phyloP scores from a whole-genome alignment of 2,113 vertebrate genomes.

The Orthonyx spaldingii region DNA sequence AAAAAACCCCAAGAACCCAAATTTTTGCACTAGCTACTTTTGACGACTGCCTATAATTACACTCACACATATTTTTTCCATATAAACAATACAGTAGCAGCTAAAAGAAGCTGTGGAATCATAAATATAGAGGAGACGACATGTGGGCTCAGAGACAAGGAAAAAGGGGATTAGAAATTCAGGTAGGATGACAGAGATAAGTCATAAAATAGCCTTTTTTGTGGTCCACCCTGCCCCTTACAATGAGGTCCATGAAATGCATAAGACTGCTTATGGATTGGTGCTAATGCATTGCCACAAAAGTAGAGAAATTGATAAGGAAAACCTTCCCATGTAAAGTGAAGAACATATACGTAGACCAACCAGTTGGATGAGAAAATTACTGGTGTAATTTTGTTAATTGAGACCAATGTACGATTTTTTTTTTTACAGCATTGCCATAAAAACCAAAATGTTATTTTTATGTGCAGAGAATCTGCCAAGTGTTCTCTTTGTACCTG shows the following conservation, averaged over 20 bases:
- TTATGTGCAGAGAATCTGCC: not conserved
- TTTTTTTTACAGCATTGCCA: not conserved
- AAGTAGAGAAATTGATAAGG: not conserved
- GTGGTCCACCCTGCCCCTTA: not conserved
- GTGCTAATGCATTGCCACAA: not conserved
- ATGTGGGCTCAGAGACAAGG: not conserved
- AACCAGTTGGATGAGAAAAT: not conserved
- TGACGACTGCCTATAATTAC: not conserved
- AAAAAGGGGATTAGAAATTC: not conserved
- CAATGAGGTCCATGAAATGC: not conserved
- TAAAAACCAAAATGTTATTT: not conserved
- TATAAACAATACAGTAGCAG: not conserved
- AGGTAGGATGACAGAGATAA: not conserved
- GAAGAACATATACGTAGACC: not conserved
- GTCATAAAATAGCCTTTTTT: not conserved
- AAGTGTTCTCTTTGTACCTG: not conserved
- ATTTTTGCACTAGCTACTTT: not conserved
- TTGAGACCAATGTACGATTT: not conserved
- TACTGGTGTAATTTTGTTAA: not conserved
- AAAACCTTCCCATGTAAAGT: not conserved
- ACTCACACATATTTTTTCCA: not conserved
- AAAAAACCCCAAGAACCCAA: not conserved
- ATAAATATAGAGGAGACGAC: not conserved
- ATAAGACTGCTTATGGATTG: not conserved
- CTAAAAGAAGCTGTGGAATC: not conserved